phyloP scores from a whole-genome alignment of 2,888 invertebrate species.

The Apodemia zela region DNA sequence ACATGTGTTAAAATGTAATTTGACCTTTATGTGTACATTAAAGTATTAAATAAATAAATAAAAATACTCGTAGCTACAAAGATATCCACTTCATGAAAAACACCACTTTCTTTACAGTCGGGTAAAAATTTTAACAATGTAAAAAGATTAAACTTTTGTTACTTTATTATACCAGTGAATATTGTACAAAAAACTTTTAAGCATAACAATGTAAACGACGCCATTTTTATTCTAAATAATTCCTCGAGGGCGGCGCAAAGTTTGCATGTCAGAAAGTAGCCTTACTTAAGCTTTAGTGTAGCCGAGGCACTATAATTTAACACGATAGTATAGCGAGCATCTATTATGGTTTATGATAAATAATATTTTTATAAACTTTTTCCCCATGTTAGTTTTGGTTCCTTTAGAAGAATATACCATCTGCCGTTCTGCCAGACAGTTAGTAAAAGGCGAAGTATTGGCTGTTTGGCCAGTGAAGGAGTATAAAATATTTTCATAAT shows the following conservation, averaged over 20 bases:
- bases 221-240: constrained; percentile 14
- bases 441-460: too few species aligned
- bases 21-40: too few species aligned
- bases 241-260: background rate
- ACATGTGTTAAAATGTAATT: too few species aligned
- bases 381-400: too few species aligned
- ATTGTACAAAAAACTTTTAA: constrained; percentile 4
- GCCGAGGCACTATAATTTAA: constrained; percentile 7
- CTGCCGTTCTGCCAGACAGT: too few species aligned
- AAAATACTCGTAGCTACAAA: background rate
- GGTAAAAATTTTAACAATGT: background rate
- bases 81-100: background rate
- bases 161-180: background rate
- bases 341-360: background rate
- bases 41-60: too few species aligned
- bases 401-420: too few species aligned
- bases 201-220: constrained; percentile 5
- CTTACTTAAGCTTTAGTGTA: constrained; percentile 9
- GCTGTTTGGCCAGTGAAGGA: too few species aligned
- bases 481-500: too few species aligned
- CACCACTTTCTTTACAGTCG: background rate
- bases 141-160: background rate
- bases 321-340: background rate
- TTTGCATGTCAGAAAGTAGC: constrained; percentile 11
- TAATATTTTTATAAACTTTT: background rate